Evolutionary conservation across 1,140 invertebrate genomes (phyloP).

Genomic region (Drosophila jambulina): DNA sequence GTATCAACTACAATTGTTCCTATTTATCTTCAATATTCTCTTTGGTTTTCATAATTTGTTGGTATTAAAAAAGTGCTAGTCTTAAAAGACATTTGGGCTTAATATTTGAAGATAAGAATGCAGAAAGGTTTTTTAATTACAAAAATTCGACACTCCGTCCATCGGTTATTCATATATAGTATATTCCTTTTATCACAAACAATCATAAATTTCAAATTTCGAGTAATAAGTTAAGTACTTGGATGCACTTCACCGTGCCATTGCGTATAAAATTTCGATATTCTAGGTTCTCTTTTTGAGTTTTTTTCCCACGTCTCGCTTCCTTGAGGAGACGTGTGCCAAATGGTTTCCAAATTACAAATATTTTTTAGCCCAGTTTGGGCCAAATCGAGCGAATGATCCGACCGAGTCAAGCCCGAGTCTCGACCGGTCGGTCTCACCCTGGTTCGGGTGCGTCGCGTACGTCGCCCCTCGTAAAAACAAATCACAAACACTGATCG

Average conservation of each 20-base stretch:
- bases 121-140: conserved; percentile 73
- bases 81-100: conserved; percentile 58
- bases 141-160: conserved; percentile 57
- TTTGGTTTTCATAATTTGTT: conserved; percentile 40
- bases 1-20: conserved; percentile 57
- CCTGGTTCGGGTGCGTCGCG: background rate
- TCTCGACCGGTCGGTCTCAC: conserved; percentile 11
- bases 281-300: conserved; percentile 58
- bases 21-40: conserved; percentile 37
- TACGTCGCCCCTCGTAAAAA: conserved; percentile 50
- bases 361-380: conserved; percentile 39
- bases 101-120: conserved; percentile 64
- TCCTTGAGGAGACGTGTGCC: conserved; percentile 61
- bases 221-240: conserved; percentile 71
- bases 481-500: conserved; percentile 47
- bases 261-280: conserved; percentile 77
- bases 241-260: conserved; percentile 45
- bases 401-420: conserved; percentile 4
- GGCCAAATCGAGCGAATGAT: conserved; percentile 14
- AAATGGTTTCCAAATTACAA: conserved; percentile 75
- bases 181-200: conserved; percentile 76
- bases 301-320: conserved; percentile 30
- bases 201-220: conserved; percentile 78
- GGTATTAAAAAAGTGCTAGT: conserved; percentile 76
- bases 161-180: conserved; percentile 33